Evolutionary conservation across 2,113 vertebrate species (phyloP), one percentile per base, ranked within the genome.

Genomic region (Nipponia nippon): DNA sequence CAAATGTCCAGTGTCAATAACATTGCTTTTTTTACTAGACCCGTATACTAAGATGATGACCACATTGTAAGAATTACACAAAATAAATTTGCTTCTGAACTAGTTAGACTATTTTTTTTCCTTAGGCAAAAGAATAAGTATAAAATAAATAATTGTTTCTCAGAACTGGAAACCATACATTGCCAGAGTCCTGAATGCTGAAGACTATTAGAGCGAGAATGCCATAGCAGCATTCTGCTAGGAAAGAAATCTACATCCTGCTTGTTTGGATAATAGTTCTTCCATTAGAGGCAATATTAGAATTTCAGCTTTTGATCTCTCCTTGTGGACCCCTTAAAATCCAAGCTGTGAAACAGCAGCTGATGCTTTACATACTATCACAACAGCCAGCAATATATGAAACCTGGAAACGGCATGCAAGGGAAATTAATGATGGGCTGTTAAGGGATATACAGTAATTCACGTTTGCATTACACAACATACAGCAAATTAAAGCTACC

Each of bases 261-360:
- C 89, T 92, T 94, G 89, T 97, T 93, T 97, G 90, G 89, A 82
- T 97, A 97, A 96, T 94, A 93, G 89, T 96, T 85, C 86, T 73
- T 95, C 91, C 94, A 94, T 97, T 96, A 89, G 95, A 97, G 94
- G 83, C 91, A 94, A 95, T 96, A 95, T 95, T 93, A 95, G 94
- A 97, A 96, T 94, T 96, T 97, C 94, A 77, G 92, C 96, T 97
- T 97, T 97, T 96, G 93, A 95, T 97, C 83, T 96, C 89, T 98
- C 97, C 96, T 98, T 92, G 89, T 94, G 92, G 96, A 93, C 82
- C n/a, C 50, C 84, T 97, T 97, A 96, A 97, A 97, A 97, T 93
- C 93, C 97, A 96, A 96, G 95, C 97, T 97, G 96, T 97, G 96
- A 96, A 94, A 96, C 87, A 96, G 96, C 97, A 97, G 97, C 97